These are phyloP conservation scores for Tridacna gigas DNA, from an alignment of 2,888 invertebrate genomes.

Conservation along the genomic window DNA sequence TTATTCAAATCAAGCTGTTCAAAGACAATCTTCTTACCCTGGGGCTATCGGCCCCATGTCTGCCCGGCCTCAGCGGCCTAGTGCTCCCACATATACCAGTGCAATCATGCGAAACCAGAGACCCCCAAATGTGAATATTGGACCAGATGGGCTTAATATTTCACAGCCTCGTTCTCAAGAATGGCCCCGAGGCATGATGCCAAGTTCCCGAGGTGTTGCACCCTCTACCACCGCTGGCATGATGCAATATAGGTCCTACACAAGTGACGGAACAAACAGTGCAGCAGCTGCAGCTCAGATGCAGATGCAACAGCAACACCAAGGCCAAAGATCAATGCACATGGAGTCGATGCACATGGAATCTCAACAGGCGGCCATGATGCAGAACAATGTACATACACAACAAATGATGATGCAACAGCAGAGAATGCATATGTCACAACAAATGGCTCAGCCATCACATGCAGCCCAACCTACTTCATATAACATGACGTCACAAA, in stretches of 20 bases:
- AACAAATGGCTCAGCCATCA: slow-evolving; percentile 75
- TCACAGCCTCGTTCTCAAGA: slow-evolving; percentile 86
- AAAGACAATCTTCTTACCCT: slow-evolving; percentile 73
- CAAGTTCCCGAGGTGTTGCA: slow-evolving; percentile 10
- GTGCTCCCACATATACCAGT: slow-evolving; percentile 78
- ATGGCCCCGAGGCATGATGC: slow-evolving; percentile 81
- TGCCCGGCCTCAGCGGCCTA: slow-evolving; percentile 63
- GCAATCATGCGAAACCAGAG: slow-evolving; percentile 86
- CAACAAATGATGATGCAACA: slow-evolving; percentile 77
- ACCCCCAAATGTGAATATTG: slow-evolving; percentile 88
- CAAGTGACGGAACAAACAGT: slow-evolving; percentile 65
- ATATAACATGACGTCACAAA: slow-evolving; percentile 56
- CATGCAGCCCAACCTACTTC: slow-evolving; percentile 53
- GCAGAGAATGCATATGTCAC: slow-evolving; percentile 85
- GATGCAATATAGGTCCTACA: slow-evolving; percentile 85
- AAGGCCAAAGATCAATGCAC: slow-evolving; percentile 58
- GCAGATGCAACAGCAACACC: slow-evolving; percentile 73
- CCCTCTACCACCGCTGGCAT: slow-evolving; percentile 70
- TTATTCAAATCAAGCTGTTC: slow-evolving; percentile 67
- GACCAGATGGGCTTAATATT: slow-evolving; percentile 86
- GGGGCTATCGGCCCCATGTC: slow-evolving; percentile 61
- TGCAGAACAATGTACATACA: slow-evolving; percentile 66
- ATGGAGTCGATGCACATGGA: slow-evolving; percentile 71
- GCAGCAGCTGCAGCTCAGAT: slow-evolving; percentile 66
- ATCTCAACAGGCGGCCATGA: slow-evolving; percentile 71